phyloP scores from a whole-genome alignment of 2,113 vertebrate genomes.

The Onychostruthus taczanowskii region DNA sequence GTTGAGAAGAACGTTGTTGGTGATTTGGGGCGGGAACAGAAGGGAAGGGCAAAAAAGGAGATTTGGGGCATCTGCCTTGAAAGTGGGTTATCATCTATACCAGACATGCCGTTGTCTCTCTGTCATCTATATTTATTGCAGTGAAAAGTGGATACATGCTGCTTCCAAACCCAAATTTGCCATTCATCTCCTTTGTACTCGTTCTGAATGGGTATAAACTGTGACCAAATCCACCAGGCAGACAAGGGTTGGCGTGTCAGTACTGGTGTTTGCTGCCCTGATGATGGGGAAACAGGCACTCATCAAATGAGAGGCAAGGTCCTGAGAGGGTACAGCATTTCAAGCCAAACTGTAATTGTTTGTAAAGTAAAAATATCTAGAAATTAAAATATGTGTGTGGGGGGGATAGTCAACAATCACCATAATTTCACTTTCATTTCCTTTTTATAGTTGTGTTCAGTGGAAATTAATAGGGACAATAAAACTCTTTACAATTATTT shows the following conservation, averaged over 20 bases:
- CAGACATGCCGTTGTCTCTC: neutral
- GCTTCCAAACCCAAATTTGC: neutral
- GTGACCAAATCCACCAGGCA: neutral
- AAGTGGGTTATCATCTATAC: neutral
- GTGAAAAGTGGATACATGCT: neutral
- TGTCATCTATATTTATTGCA: neutral
- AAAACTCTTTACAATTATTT: neutral
- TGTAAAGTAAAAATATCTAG: neutral
- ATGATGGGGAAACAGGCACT: neutral
- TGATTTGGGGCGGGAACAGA: neutral
- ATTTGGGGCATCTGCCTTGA: neutral
- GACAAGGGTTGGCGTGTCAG: neutral
- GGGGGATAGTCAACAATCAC: neutral
- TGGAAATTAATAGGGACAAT: neutral
- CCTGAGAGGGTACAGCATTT: neutral
- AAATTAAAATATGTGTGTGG: neutral
- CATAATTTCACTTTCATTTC: neutral
- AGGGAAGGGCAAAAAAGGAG: neutral
- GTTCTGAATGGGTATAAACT: neutral
- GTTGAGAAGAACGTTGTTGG: neutral
- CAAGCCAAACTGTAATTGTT: neutral
- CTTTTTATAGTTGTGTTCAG: neutral
- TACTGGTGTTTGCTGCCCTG: neutral
- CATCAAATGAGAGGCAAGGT: neutral
- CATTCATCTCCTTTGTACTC: neutral